A percentile compares a stretch with the other conserved stretches of the same genome.
phyloP scores from a whole-genome alignment of 2,797 vertebrate species.

The Nothura maculosa region DNA sequence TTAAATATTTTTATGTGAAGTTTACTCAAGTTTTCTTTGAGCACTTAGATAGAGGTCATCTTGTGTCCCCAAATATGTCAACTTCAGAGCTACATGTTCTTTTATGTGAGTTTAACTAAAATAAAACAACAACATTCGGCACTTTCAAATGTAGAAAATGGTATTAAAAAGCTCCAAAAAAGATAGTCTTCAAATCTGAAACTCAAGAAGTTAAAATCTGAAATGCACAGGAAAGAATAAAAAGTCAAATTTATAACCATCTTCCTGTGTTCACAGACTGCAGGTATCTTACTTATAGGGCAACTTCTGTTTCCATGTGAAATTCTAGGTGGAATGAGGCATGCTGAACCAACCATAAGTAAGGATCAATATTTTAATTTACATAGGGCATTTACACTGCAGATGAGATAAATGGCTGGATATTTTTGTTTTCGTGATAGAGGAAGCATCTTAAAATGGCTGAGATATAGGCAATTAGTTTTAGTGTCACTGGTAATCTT shows the following conservation, averaged over 20 bases:
- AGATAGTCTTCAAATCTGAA: neutral
- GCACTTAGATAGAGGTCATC: neutral
- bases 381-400: constrained; percentile 29
- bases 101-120: neutral
- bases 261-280: neutral
- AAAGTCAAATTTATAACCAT: neutral
- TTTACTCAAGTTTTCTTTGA: neutral
- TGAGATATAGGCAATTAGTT: constrained; percentile 1
- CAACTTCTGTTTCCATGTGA: neutral
- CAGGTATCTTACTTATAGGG: fast-evolving
- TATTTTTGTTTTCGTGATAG: constrained; percentile 19
- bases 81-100: neutral
- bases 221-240: neutral
- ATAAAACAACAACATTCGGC: neutral
- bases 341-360: constrained; percentile 4
- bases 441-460: neutral
- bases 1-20: neutral
- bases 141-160: neutral
- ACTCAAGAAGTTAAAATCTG: fast-evolving
- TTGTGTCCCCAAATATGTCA: neutral
- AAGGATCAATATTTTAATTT: constrained; percentile 60
- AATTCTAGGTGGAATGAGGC: neutral
- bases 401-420: constrained; percentile 28
- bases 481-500: constrained; percentile 25
- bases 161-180: neutral